Percentiles rank a stretch among this genome's conserved stretches.
phyloP scores from a whole-genome alignment of 2,797 vertebrate genomes.

The Chromobotia macracanthus region DNA sequence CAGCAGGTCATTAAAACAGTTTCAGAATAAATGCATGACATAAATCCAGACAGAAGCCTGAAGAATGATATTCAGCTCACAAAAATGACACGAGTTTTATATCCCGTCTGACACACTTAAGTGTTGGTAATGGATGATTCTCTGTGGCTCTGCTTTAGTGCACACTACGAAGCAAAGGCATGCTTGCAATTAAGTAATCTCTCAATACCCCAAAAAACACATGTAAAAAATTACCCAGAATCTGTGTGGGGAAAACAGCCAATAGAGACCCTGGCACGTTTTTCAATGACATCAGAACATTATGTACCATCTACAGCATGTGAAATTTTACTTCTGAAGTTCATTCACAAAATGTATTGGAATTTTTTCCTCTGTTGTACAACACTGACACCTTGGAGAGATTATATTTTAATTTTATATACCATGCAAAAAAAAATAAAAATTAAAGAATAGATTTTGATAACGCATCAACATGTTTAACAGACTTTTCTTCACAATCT shows the following conservation, averaged over 20 bases:
- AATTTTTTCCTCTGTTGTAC: background rate
- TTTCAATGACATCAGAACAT: slow-evolving; percentile 12
- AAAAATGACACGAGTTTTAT: background rate
- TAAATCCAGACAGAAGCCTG: no score
- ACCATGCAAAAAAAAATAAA: background rate
- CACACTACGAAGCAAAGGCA: slow-evolving; percentile 15
- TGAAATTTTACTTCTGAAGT: background rate
- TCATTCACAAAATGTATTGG: background rate
- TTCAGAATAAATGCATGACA: no score
- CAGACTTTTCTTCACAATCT: no score
- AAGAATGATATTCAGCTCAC: no score
- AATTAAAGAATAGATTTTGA: background rate
- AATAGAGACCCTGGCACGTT: slow-evolving; percentile 4
- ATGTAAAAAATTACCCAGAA: slow-evolving; percentile 25
- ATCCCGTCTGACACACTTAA: background rate
- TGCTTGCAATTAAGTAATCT: slow-evolving; percentile 33
- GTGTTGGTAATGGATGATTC: background rate
- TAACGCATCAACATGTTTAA: no score
- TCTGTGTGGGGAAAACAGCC: slow-evolving; percentile 29
- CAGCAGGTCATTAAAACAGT: no score
- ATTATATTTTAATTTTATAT: background rate
- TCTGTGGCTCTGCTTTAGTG: background rate
- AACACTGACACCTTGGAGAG: no score
- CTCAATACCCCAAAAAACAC: slow-evolving; percentile 27
- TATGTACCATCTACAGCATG: background rate